Percentiles rank a stretch among this genome's conserved stretches.
These are phyloP conservation scores for Lycaon pictus DNA, from an alignment of 2,113 vertebrate species.

Conservation along the genomic window DNA sequence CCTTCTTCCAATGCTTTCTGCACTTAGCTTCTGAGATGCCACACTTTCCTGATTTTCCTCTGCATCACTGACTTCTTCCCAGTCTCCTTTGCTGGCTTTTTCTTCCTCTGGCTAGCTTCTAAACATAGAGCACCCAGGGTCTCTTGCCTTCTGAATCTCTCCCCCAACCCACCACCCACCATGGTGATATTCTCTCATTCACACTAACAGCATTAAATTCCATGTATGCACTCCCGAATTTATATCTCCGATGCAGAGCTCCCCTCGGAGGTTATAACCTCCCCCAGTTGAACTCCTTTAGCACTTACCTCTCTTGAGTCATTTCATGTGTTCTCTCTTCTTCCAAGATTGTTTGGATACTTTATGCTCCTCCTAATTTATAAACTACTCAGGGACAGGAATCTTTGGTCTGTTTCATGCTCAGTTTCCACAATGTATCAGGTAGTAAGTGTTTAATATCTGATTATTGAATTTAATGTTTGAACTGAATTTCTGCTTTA, in stretches of 20 bases:
- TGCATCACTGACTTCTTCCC: not conserved
- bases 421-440: not conserved
- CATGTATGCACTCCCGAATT: not conserved
- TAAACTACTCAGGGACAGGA: constrained; percentile 8
- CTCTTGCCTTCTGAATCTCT: not conserved
- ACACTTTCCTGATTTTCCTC: not conserved
- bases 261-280: not conserved
- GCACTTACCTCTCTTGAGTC: not conserved
- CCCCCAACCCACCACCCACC: not conserved
- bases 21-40: not conserved
- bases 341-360: not conserved
- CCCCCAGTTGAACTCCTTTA: not conserved
- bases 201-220: not conserved
- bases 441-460: constrained; percentile 63
- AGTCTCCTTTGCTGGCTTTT: not conserved
- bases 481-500: constrained; percentile 67
- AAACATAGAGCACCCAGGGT: not conserved
- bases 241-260: not conserved
- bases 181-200: not conserved
- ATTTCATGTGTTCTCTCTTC: not conserved
- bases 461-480: constrained; percentile 71
- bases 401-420: constrained; percentile 65
- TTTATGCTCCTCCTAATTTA: constrained; percentile 38
- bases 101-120: not conserved
- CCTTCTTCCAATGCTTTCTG: not conserved